Evolutionary conservation across 2,888 invertebrate genomes (phyloP).

Genomic region (Idaea straminata): DNA sequence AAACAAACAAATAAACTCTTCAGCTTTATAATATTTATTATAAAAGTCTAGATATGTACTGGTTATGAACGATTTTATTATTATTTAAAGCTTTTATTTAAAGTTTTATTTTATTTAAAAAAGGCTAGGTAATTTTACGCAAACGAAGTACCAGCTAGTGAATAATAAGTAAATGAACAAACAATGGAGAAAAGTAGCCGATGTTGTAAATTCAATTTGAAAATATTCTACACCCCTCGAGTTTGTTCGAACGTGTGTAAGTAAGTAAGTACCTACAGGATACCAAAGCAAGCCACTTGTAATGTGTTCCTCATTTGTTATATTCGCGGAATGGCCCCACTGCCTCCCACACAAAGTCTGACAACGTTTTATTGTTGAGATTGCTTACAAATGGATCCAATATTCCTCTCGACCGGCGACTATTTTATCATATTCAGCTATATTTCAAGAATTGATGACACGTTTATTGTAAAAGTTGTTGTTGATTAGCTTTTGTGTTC

Average conservation of each 20-base stretch:
- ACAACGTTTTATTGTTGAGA: slow-evolving; percentile 68
- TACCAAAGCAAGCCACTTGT: slow-evolving; percentile 43
- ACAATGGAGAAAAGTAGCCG: not conserved
- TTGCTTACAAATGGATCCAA: slow-evolving; percentile 69
- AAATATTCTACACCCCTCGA: slow-evolving; percentile 20
- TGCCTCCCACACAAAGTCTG: slow-evolving; percentile 66
- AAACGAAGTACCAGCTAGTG: too few species aligned
- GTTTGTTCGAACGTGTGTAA: slow-evolving; percentile 35
- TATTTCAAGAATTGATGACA: slow-evolving; percentile 11
- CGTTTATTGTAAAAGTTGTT: slow-evolving; percentile 11
- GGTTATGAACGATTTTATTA: too few species aligned
- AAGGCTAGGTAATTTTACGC: too few species aligned
- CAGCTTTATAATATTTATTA: too few species aligned
- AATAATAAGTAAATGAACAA: not conserved
- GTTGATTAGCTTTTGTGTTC: slow-evolving; percentile 12
- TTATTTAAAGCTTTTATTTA: too few species aligned
- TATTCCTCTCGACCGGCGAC: slow-evolving; percentile 28
- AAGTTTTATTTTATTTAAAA: too few species aligned
- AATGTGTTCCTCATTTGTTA: slow-evolving; percentile 72
- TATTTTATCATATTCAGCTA: slow-evolving; percentile 14
- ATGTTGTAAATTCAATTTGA: slow-evolving; percentile 20
- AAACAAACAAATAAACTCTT: too few species aligned
- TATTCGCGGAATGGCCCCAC: slow-evolving; percentile 62
- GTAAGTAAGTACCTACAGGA: slow-evolving; percentile 43
- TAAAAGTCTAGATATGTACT: too few species aligned